Evolutionary conservation across 2,797 vertebrate genomes (phyloP).

Genomic region (Discoglossus pictus): DNA sequence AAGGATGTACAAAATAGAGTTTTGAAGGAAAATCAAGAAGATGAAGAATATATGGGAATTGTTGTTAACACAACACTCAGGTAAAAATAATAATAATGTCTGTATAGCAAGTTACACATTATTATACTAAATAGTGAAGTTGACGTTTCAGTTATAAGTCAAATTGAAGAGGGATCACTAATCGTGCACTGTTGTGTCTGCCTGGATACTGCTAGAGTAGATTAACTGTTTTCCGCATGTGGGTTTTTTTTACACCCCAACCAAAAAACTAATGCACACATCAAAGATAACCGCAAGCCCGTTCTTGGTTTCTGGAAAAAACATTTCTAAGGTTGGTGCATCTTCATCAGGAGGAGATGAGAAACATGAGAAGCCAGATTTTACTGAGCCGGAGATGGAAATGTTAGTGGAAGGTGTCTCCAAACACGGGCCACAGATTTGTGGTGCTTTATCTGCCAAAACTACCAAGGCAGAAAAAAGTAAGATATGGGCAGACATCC

Average conservation of each 20-base stretch:
- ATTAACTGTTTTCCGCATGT: constrained; percentile 37
- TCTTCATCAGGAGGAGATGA: constrained; percentile 48
- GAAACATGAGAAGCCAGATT: constrained; percentile 42
- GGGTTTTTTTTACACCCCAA: constrained; percentile 23
- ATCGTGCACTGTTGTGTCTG: constrained; percentile 8
- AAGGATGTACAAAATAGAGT: no score
- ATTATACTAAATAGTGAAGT: no score
- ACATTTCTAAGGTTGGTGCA: constrained; percentile 39
- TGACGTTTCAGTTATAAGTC: no score
- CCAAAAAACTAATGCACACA: constrained; percentile 33
- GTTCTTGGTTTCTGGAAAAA: constrained; percentile 21
- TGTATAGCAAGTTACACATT: no score
- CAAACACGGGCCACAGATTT: constrained; percentile 35
- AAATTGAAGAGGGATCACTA: no score
- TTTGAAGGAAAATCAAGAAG: no score
- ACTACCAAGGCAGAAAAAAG: constrained; percentile 48
- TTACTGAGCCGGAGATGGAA: constrained; percentile 38
- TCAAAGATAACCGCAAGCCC: constrained; percentile 17
- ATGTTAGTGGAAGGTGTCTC: constrained; percentile 45
- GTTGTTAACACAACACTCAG: no score
- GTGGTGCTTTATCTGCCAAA: constrained; percentile 38
- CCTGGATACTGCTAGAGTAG: constrained; percentile 14
- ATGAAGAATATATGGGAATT: no score
- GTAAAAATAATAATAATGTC: no score
- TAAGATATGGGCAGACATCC: constrained; percentile 50